Evolutionary conservation across 2,113 vertebrate species (phyloP), one percentile per base, ranked within the genome.

Genomic region (Neodon shergylaensis): DNA sequence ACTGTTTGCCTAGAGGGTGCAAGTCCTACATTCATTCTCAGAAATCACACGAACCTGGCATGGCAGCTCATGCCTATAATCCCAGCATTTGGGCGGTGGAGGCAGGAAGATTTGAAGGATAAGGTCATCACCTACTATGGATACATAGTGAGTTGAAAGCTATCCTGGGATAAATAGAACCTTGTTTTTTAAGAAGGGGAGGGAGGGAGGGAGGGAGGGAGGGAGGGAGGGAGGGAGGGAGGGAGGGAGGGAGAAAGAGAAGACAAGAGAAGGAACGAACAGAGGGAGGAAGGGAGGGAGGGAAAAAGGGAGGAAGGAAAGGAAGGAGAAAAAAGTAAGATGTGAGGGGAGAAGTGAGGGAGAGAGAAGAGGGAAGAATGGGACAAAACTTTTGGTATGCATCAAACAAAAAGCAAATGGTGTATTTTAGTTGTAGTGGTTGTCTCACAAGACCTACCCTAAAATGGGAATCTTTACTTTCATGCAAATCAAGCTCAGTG

Each of bases 281-380:
- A 17, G 14, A 79, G 49, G 31, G 36, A 54, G 49, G 31, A n/a
- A 9, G 3, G 31, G 33, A 52, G 31, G 44, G 13, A 78, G 7
- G 3, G 17, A 26, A 24, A 61, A 1, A 61, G 0, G 2, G 6
- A 24, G 6, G 26, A 14, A n/a, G 21, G 19, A 9, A n/a, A 13
- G 21, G 2, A 24, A 24, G 47, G 4, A 33, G 1, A 33, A 78
- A 13, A 33, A 31, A 16, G 28, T 5, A 84, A 83, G 8, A 36
- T 70, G 68, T 8, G 36, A n/a, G 70, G n/a, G 17, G 36, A 72
- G 70, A 72, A n/a, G 7, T n/a, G 36, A 39, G 17, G 36, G n/a
- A 22, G 17, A 72, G 19, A 72, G 36, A 72, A 3, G 70, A 39
- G 36, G 8, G 70, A 72, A n/a, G 8, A 19, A 72, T 22, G 19